Conservation (phyloP, 2,797 vertebrate genomes). For the Falco berigora region DNA sequence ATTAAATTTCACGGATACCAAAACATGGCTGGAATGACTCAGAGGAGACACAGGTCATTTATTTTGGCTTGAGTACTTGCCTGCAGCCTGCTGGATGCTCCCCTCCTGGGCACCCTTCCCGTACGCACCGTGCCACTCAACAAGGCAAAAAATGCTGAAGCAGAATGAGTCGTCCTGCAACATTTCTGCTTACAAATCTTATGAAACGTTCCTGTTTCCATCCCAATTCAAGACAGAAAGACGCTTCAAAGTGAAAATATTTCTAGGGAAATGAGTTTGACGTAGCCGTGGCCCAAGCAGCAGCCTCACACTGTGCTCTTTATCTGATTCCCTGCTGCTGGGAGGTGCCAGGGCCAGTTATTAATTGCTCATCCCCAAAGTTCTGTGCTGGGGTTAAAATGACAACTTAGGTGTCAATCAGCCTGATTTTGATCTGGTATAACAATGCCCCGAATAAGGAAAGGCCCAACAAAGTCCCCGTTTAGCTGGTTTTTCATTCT, state of each 20-base stretch:
- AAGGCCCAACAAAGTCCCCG: not conserved
- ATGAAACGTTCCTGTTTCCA: not conserved
- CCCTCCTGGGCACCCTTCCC: not conserved
- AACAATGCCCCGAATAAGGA: not conserved
- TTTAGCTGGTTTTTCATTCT: constrained; percentile 21
- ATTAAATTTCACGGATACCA: not conserved
- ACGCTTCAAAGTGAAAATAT: not conserved
- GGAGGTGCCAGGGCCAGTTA: not conserved
- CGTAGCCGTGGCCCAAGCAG: not conserved
- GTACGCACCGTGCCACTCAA: rapidly evolving
- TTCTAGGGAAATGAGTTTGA: not conserved
- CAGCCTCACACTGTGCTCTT: not conserved
- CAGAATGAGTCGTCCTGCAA: not conserved
- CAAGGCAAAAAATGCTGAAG: not conserved
- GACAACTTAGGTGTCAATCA: constrained; percentile 21
- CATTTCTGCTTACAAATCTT: not conserved
- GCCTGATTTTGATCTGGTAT: constrained; percentile 20
- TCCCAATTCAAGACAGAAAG: not conserved
- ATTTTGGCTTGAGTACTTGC: not conserved
- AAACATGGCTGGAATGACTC: not conserved
- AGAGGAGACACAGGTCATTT: not conserved
- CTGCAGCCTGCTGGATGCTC: not conserved
- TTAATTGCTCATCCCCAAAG: constrained; percentile 1
- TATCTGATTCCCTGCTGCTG: not conserved
- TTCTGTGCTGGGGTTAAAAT: constrained; percentile 8